These are phyloP conservation scores for Phrynocephalus forsythii DNA, from an alignment of 2,797 vertebrate species.

Conservation along the genomic window DNA sequence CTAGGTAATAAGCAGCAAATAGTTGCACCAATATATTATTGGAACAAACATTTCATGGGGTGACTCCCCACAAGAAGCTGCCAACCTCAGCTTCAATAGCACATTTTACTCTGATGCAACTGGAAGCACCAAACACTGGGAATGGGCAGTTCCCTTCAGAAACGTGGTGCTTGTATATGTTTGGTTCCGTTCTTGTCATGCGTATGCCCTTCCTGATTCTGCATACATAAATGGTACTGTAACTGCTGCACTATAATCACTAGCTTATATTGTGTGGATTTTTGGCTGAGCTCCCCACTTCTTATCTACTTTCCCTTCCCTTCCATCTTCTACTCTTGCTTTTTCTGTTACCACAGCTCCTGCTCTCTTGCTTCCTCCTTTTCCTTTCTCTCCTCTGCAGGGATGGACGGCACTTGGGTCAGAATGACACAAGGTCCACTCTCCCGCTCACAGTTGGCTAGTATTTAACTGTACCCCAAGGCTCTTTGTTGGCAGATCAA, in stretches of 20 bases:
- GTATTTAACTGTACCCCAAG: not conserved
- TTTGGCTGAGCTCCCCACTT: too few relatives aligned
- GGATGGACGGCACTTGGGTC: too few relatives aligned
- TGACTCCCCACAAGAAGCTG: not conserved
- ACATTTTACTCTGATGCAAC: not conserved
- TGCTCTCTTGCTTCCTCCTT: too few relatives aligned
- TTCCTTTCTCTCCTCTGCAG: too few relatives aligned
- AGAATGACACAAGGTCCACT: too few relatives aligned
- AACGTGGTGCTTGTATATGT: not conserved
- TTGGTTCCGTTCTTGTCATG: not conserved
- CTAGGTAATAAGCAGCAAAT: not conserved
- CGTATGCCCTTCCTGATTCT: too few relatives aligned
- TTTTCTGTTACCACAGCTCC: not conserved
- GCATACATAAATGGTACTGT: too few relatives aligned
- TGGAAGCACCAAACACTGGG: not conserved
- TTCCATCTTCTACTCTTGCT: not conserved
- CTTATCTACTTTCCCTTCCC: too few relatives aligned
- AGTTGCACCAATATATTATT: not conserved
- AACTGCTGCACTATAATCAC: too few relatives aligned
- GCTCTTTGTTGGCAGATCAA: not conserved
- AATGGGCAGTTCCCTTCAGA: not conserved
- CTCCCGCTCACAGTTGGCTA: not conserved
- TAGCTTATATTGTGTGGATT: too few relatives aligned
- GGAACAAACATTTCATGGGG: not conserved
- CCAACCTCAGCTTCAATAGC: not conserved